A percentile compares a stretch with the other conserved stretches of the same genome.
Conservation (phyloP, 2,797 vertebrate genomes). For the Lemur catta region DNA sequence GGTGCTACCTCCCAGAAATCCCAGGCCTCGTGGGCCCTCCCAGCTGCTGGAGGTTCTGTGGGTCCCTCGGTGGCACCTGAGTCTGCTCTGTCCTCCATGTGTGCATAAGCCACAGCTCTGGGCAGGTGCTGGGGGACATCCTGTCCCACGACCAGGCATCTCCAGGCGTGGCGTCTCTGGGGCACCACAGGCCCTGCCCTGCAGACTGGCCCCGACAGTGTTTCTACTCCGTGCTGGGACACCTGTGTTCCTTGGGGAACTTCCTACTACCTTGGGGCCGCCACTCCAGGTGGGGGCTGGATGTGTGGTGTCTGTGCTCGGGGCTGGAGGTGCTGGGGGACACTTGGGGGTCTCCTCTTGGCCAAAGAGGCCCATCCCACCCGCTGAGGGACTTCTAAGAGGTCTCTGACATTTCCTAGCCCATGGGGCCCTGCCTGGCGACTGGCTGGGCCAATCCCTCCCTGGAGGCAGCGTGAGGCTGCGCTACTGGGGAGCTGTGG, state of each 20-base stretch:
- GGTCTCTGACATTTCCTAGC: too few relatives aligned
- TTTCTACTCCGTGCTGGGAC: neutral
- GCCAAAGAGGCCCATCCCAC: accelerated
- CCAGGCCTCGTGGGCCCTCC: neutral
- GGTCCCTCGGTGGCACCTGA: neutral
- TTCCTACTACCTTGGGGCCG: accelerated
- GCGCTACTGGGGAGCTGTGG: neutral
- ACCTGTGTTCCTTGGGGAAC: too few relatives aligned
- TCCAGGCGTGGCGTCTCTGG: neutral
- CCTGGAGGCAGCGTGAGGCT: accelerated
- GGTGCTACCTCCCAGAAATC: neutral
- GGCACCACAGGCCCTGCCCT: neutral
- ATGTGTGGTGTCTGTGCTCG: neutral
- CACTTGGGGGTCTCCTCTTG: neutral
- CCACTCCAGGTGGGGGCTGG: neutral
- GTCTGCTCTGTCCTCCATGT: too few relatives aligned
- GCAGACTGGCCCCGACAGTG: neutral
- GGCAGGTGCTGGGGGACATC: neutral
- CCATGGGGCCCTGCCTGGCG: neutral
- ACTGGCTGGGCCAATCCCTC: accelerated
- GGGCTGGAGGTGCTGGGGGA: neutral
- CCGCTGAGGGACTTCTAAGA: neutral
- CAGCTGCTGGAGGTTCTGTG: neutral
- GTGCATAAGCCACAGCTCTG: neutral
- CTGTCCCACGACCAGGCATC: too few relatives aligned